Evolutionary conservation across 2,797 vertebrate species (phyloP).

Genomic region (Mormyrus proboscirostris): DNA sequence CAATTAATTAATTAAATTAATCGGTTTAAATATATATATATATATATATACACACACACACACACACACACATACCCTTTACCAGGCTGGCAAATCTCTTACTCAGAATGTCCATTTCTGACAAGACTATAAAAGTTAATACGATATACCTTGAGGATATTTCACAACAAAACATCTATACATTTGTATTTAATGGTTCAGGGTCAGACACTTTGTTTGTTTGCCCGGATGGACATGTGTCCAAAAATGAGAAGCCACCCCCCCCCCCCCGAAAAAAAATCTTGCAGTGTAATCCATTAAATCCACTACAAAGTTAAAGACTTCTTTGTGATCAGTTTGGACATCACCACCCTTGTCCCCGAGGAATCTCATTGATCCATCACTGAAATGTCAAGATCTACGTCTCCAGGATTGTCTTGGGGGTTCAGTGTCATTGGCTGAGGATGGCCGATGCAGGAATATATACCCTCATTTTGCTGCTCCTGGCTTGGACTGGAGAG

Average conservation of each 20-base stretch:
- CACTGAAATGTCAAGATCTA: not conserved
- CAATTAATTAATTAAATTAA: too few species aligned
- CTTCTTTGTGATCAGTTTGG: not conserved
- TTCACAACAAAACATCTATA: not conserved
- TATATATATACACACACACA: too few species aligned
- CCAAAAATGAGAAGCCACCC: not conserved
- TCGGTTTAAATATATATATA: too few species aligned
- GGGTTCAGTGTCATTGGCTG: not conserved
- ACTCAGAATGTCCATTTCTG: too few species aligned
- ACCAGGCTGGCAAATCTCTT: too few species aligned
- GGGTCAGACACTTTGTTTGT: not conserved
- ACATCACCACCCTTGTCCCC: not conserved
- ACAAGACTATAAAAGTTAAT: not conserved
- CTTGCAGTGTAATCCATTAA: not conserved
- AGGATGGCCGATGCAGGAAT: not conserved
- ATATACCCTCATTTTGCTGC: not conserved
- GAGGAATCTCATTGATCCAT: not conserved
- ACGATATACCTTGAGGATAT: not conserved
- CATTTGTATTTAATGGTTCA: not conserved
- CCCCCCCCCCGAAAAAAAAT: not conserved
- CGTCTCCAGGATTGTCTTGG: too few species aligned
- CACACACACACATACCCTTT: too few species aligned
- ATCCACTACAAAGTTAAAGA: not conserved
- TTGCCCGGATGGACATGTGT: not conserved
- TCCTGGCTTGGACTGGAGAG: not conserved